Base-by-base conservation (phyloP, 2,113 vertebrate genomes). In the Dinomys branickii region DNA sequence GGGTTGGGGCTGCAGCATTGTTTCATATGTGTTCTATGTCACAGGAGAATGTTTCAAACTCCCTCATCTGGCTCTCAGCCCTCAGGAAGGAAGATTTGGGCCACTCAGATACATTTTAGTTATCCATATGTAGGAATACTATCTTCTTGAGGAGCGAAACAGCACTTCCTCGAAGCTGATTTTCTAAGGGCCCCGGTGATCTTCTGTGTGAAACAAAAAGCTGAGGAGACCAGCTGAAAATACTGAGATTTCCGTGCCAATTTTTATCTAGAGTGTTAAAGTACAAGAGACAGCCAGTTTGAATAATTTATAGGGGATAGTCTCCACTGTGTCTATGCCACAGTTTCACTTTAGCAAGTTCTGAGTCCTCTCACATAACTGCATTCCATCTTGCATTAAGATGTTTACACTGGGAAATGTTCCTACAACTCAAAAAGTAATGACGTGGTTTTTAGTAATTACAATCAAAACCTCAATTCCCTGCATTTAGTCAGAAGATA, bases 381-480 rank as follows among this genome's bases (percentile, higher is more conserved):
- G 11, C 30, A 59, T 59, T 86, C 67, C 59, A 67, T 65, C 28
- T 26, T 90, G 58, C 22, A 69, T 41, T 50, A 90, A 7, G 26
- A 91, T 73, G 52, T 86, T 52, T 69, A 52, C 52, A 65, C 94
- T 92, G 88, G 73, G 52, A 90, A 87, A 96, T 22, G 28, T 65
- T 80, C 12, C 28, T 50, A 16, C 7, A 50, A 59, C 80, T 80
- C 35, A 92, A 89, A 88, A 96, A 91, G 14, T 56, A 93, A 91
- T 52, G 26, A 71, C 20, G 9, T 44, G 2, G 7, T 61, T 58
- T 80, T 95, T 85, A 91, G 81, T 85, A 54, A 86, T 90, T 86
- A 41, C 5, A 41, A 50, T 56, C 14, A 90, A 81, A 88, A 90
- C 5, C 56, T 93, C 11, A 19, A 90, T 30, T 83, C 26, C 22